A percentile compares a stretch with the other conserved stretches of the same genome.
phyloP scores from a whole-genome alignment of 2,888 invertebrate species.

The Achlya flavicornis region DNA sequence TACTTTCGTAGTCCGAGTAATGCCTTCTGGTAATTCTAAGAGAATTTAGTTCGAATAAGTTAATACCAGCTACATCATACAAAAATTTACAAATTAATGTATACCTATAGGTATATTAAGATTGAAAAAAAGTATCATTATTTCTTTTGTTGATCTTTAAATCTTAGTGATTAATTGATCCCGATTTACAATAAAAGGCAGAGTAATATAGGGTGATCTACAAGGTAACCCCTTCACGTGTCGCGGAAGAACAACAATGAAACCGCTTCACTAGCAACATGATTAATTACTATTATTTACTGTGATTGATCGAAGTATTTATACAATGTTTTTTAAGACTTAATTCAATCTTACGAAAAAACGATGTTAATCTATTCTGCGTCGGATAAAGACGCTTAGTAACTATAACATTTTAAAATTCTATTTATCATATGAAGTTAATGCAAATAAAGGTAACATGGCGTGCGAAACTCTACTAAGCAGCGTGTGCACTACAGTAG shows the following conservation, averaged over 20 bases:
- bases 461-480: conserved; percentile 57
- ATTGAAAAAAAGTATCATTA: no score
- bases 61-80: no score
- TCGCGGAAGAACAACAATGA: conserved; percentile 51
- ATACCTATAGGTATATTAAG: no score
- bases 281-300: conserved; percentile 71
- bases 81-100: no score
- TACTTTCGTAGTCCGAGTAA: no score
- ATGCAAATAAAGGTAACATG: conserved; percentile 50
- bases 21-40: no score
- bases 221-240: conserved; percentile 57
- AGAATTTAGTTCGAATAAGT: no score
- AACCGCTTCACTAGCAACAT: conserved; percentile 56
- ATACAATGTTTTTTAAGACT: conserved; percentile 42
- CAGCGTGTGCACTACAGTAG: conserved; percentile 30
- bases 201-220: conserved; percentile 26
- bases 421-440: conserved; percentile 69
- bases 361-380: conserved; percentile 52
- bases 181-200: background rate
- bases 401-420: conserved; percentile 65
- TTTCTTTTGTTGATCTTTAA: background rate
- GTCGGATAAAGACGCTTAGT: conserved; percentile 41
- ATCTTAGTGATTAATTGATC: conserved; percentile 9
- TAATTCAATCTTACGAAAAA: conserved; percentile 41
- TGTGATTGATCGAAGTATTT: conserved; percentile 73